phyloP scores from a whole-genome alignment of 1,140 invertebrate species.

The Ceratina calcarata region DNA sequence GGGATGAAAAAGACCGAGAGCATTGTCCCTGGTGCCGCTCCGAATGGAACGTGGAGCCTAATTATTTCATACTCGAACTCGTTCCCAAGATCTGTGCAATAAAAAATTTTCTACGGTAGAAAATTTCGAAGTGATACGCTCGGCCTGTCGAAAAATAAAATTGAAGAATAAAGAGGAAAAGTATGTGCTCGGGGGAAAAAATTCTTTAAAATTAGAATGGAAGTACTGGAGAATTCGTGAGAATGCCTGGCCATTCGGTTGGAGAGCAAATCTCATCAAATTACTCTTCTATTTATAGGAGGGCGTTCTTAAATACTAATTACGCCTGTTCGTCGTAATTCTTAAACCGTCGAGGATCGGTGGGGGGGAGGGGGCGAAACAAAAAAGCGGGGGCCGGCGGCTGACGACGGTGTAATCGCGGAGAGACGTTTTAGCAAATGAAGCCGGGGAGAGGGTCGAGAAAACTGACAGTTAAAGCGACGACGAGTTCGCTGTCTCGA shows the following conservation, averaged over 20 bases:
- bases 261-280: background rate
- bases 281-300: background rate
- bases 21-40: background rate
- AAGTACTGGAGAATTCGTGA: background rate
- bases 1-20: background rate
- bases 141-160: too few species aligned
- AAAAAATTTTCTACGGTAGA: too few species aligned
- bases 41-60: background rate
- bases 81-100: background rate
- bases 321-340: conserved; percentile 1
- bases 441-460: conserved; percentile 17
- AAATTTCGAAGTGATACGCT: too few species aligned
- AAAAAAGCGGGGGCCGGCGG: background rate
- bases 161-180: too few species aligned
- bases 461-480: conserved; percentile 35
- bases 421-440: conserved; percentile 34
- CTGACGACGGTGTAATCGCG: conserved; percentile 4
- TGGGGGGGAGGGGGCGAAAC: background rate
- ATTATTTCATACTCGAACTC: background rate
- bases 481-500: conserved; percentile 40
- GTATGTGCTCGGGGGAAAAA: too few species aligned
- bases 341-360: background rate
- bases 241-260: background rate
- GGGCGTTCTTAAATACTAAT: conserved; percentile 20
- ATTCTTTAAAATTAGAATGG: background rate